Percentiles rank a stretch among this genome's conserved stretches.
Conservation (phyloP, 2,797 vertebrate species). For the Sebastes paucispinis region DNA sequence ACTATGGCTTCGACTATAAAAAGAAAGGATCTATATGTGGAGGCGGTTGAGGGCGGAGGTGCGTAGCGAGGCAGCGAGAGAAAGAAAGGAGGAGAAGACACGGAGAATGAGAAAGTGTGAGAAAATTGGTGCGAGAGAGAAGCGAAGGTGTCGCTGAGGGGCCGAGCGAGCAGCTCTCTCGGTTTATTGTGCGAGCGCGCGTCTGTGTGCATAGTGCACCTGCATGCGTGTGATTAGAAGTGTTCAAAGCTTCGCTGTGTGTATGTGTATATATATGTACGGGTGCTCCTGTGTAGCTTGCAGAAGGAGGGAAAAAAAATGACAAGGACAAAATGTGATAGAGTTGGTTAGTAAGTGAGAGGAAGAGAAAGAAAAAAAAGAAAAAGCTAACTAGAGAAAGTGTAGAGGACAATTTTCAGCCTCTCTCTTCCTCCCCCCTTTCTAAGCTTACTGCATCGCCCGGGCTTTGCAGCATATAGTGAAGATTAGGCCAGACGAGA, state of each 20-base stretch:
- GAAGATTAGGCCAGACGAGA: slow-evolving; percentile 76
- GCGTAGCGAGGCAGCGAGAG: slow-evolving; percentile 65
- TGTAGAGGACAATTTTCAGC: slow-evolving; percentile 71
- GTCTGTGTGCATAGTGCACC: slow-evolving; percentile 49
- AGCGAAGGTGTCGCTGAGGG: slow-evolving; percentile 69
- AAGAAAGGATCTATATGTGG: slow-evolving; percentile 78
- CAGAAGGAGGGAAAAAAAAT: slow-evolving; percentile 34
- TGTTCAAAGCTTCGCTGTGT: slow-evolving; percentile 17
- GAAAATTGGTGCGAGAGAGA: slow-evolving; percentile 73
- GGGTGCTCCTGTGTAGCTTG: slow-evolving; percentile 28
- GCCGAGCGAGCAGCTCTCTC: slow-evolving; percentile 56
- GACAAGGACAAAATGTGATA: slow-evolving; percentile 77
- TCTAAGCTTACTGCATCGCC: slow-evolving; percentile 69
- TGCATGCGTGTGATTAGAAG: slow-evolving; percentile 58
- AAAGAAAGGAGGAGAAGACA: slow-evolving; percentile 59
- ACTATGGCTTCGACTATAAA: slow-evolving; percentile 78
- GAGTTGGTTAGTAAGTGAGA: slow-evolving; percentile 75
- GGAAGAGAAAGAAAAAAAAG: slow-evolving; percentile 35
- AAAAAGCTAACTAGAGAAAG: slow-evolving; percentile 65
- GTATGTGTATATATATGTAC: slow-evolving; percentile 5
- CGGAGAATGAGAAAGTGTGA: slow-evolving; percentile 71
- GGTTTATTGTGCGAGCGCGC: slow-evolving; percentile 43
- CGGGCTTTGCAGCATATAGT: slow-evolving; percentile 71
- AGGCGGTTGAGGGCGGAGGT: slow-evolving; percentile 75
- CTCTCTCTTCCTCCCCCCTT: slow-evolving; percentile 35